Evolutionary conservation across 2,797 vertebrate genomes (phyloP), one percentile per base, ranked within the genome.

Genomic region (Leptoclinus maculatus): DNA sequence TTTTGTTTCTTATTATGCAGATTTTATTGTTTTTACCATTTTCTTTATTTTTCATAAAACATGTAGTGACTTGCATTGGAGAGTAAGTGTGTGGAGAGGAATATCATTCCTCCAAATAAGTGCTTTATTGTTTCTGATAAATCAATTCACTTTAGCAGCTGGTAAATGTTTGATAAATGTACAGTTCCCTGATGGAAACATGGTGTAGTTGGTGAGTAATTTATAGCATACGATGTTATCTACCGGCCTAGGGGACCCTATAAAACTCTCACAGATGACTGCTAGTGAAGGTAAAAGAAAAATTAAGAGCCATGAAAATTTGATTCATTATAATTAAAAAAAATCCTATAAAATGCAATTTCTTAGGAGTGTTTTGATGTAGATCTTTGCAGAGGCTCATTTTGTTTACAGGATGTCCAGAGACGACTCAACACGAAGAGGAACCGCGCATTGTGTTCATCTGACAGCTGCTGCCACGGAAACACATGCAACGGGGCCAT

Each of bases 381-480:
- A 34, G 43, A n/a, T 10, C 21, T 49, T n/a, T 45, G 43, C 43
- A 45, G 4, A 45, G 6, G 43, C 43, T 45, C 43, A 17, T 45
- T 45, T 45, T 45, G 5, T 17, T 45, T 19, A 45, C 43, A 17
- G 5, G 43, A 45, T 17, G 5, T 13, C 47, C 21, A 51, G 47
- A 51, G 49, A 53, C 2, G 10, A 65, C 66, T 65, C 56, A 51
- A 56, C 73, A 76, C 57, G 13, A 73, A 45, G 58, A 74, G 8
- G 1, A 58, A 66, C 29, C 66, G 36, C 32, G 63, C 39, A 60
- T 38, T 38, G 38, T 41, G 32, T 76, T 79, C 19, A 47, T 63
- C 39, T 73, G 65, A 74, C 65, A 70, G 34, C 47, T 13, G 64
- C 67, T 80, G 68, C 82, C 73, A 58, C 25, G 9, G 67, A 81